Evolutionary conservation across 2,888 invertebrate genomes (phyloP), one percentile per base, ranked within the genome.

Genomic region (Helobdella robusta): DNA sequence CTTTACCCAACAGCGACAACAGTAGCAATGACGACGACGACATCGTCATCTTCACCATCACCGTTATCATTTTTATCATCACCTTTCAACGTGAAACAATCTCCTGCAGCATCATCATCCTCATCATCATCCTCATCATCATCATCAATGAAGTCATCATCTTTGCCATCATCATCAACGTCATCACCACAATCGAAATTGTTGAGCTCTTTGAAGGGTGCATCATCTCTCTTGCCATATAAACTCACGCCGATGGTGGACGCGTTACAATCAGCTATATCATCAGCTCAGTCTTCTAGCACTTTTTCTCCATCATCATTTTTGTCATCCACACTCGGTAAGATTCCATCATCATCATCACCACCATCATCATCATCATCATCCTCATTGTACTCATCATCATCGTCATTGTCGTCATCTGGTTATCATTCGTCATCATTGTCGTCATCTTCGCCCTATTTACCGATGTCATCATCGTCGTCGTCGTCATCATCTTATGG

Each of bases 191-290:
- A 54, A 25, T 54, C 54, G 2, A 62, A 62, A 25, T 32, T 50
- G 6, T 62, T 62, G 23, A 23, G 30, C n/a, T 25, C 62, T 28
- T 50, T 62, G 32, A 62, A 48, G 34, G 46, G 34, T 32, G 62
- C 62, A 18, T 62, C 60, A n/a, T 60, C 62, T 30, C 32, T 62
- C 23, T 34, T 62, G 18, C 62, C 62, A 6, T 50, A 48, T 18
- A 62, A 62, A 28, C 34, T 62, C 44, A 62, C 44, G 15, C 62
- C 62, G 4, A 34, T 62, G 11, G 28, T 62, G n/a, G 60, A 60
- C 28, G 60, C 44, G 6, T 36, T 60, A 8, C 34, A 60, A 20
- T 40, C 60, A 15, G 60, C 60, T 46, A 50, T 62, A 6, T 62
- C 62, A 11, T 62, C 62, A 8, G 62, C 62, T 34, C 30, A 44